Percentiles rank a stretch among this genome's conserved stretches.
Evolutionary conservation across 2,113 vertebrate species (phyloP).

Genomic region (Odocoileus hemionus): DNA sequence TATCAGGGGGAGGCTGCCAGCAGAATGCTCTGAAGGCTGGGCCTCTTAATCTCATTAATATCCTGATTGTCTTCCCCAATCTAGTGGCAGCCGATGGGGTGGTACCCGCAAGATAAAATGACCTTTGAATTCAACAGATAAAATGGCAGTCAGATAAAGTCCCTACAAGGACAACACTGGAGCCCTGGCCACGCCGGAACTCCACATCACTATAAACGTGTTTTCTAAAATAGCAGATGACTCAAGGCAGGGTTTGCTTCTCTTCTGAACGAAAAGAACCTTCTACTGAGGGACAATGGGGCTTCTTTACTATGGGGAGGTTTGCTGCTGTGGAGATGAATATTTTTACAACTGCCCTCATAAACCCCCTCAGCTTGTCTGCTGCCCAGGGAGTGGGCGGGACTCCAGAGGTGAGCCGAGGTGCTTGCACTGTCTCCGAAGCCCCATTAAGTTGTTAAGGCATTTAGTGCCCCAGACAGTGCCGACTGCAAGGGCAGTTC

Average conservation of each 20-base stretch:
- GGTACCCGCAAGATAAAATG: slow-evolving; percentile 76
- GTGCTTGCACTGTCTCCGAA: not conserved
- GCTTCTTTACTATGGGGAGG: not conserved
- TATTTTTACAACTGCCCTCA: slow-evolving; percentile 63
- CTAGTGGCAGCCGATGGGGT: slow-evolving; percentile 68
- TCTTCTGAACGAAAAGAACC: slow-evolving; percentile 35
- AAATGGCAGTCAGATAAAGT: slow-evolving; percentile 75
- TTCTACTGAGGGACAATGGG: not conserved
- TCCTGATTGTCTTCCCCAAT: slow-evolving; percentile 78
- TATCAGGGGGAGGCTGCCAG: slow-evolving; percentile 38
- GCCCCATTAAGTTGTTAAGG: slow-evolving; percentile 80
- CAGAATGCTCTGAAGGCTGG: slow-evolving; percentile 41
- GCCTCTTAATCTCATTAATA: slow-evolving; percentile 81
- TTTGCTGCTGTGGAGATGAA: slow-evolving; percentile 49
- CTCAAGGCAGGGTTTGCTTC: not conserved
- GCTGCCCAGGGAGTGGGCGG: not conserved
- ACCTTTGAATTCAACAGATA: slow-evolving; percentile 81
- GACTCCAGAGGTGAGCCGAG: slow-evolving; percentile 26
- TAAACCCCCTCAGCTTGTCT: slow-evolving; percentile 22
- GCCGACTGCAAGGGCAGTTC: slow-evolving; percentile 81
- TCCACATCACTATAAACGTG: not conserved
- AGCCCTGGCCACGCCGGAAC: not conserved
- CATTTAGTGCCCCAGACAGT: slow-evolving; percentile 71
- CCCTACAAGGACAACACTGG: not conserved
- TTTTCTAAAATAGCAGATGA: not conserved